phyloP scores from a whole-genome alignment of 2,797 vertebrate genomes.

The Saguinus oedipus region DNA sequence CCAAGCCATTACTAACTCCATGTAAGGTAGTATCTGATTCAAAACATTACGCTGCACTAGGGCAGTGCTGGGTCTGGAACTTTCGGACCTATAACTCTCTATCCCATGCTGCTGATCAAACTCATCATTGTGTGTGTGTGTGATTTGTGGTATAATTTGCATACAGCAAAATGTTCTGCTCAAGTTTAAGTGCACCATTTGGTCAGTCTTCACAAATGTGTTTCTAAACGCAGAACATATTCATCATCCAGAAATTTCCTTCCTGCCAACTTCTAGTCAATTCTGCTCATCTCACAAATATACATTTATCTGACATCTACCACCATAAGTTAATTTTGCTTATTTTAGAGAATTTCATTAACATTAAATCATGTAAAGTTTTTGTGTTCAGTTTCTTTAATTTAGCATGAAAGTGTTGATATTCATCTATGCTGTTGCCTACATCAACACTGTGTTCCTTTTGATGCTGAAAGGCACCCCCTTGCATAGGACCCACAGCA shows the following conservation, averaged over 20 bases:
- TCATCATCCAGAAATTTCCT: not conserved
- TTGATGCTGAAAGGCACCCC: no score
- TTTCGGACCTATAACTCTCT: no score
- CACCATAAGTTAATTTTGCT: accelerated
- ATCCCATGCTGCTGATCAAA: not conserved
- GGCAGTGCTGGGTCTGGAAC: no score
- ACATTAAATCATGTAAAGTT: accelerated
- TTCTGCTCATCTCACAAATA: accelerated
- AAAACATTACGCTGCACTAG: accelerated
- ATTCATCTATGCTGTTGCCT: accelerated
- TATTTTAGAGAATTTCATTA: not conserved
- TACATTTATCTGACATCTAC: accelerated
- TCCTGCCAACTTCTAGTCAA: no score
- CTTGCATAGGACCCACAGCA: accelerated
- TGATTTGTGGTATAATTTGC: not conserved
- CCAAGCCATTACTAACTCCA: not conserved
- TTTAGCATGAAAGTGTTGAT: accelerated
- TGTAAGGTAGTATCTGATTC: no score
- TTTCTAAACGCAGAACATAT: not conserved
- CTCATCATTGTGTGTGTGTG: accelerated
- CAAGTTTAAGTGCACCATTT: accelerated
- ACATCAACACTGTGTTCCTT: accelerated
- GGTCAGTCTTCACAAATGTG: no score
- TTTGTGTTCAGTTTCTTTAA: not conserved
- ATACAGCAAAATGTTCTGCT: not conserved